Percentiles rank a stretch among this genome's conserved stretches.
Evolutionary conservation across 1,140 invertebrate genomes (phyloP).

Genomic region (Chlorops oryzae): DNA sequence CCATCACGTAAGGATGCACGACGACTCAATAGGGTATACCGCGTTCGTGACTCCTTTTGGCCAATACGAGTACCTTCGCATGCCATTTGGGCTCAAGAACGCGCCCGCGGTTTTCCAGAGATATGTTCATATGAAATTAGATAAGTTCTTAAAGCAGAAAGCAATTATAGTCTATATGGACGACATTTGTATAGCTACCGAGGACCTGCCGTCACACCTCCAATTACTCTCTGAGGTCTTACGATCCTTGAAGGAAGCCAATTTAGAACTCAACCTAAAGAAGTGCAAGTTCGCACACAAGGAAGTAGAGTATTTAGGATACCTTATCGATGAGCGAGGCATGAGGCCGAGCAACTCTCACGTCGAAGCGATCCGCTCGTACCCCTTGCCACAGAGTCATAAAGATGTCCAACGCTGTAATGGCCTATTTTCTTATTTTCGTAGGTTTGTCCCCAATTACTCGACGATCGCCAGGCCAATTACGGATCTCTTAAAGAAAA

Average conservation of each 20-base stretch:
- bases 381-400: too few species aligned
- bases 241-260: constrained; percentile 26
- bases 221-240: constrained; percentile 20
- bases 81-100: constrained; percentile 50
- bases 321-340: constrained; percentile 15
- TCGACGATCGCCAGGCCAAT: constrained; percentile 21
- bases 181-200: constrained; percentile 8
- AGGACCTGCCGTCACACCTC: neutral
- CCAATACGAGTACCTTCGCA: constrained; percentile 46
- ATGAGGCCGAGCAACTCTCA: constrained; percentile 26
- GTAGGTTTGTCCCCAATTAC: constrained; percentile 24
- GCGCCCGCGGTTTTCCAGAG: constrained; percentile 44
- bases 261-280: constrained; percentile 39
- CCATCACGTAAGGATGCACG: neutral
- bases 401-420: too few species aligned
- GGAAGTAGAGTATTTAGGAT: constrained; percentile 21
- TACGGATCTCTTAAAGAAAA: constrained; percentile 26
- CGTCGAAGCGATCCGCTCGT: constrained; percentile 31
- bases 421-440: neutral
- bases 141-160: constrained; percentile 8
- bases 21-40: constrained; percentile 24
- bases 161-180: constrained; percentile 12
- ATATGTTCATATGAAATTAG: constrained; percentile 40
- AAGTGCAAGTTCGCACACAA: constrained; percentile 36
- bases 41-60: constrained; percentile 44